phyloP scores from a whole-genome alignment of 2,113 vertebrate genomes.

The Archocentrus centrarchus region DNA sequence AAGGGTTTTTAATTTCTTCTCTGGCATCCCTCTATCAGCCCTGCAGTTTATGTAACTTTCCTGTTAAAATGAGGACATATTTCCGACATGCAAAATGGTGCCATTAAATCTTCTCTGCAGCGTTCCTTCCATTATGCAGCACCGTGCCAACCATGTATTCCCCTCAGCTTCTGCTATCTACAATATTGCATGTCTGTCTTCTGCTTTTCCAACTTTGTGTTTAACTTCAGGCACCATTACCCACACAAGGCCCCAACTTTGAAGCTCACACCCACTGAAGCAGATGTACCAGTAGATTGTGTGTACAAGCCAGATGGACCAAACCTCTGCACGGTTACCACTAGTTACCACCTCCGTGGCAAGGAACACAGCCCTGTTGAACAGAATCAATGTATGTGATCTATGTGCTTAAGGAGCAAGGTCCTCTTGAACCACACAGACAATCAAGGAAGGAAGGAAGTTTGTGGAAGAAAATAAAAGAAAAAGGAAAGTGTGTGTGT shows the following conservation, averaged over 20 bases:
- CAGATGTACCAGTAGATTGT: constrained; percentile 55
- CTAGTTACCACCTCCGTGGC: constrained; percentile 65
- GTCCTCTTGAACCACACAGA: constrained; percentile 21
- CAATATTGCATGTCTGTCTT: background rate
- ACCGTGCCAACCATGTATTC: background rate
- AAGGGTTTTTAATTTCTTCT: background rate
- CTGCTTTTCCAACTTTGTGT: constrained; percentile 12
- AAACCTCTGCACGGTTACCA: constrained; percentile 51
- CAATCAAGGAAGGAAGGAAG: constrained; percentile 26
- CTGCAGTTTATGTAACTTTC: background rate
- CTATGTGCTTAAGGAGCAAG: constrained; percentile 5
- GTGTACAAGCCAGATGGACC: constrained; percentile 36
- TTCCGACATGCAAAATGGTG: background rate
- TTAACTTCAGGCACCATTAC: constrained; percentile 24
- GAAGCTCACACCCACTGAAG: constrained; percentile 39
- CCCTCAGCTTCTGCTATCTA: background rate
- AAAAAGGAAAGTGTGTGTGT: background rate
- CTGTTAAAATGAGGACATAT: background rate
- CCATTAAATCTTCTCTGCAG: background rate
- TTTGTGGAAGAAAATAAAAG: background rate
- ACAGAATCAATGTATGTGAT: constrained; percentile 44
- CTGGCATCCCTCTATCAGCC: background rate
- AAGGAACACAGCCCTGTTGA: constrained; percentile 35
- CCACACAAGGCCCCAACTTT: constrained; percentile 17
- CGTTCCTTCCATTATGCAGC: background rate